Evolutionary conservation across 1,140 invertebrate genomes (phyloP).

Genomic region (Drosophila obscura): DNA sequence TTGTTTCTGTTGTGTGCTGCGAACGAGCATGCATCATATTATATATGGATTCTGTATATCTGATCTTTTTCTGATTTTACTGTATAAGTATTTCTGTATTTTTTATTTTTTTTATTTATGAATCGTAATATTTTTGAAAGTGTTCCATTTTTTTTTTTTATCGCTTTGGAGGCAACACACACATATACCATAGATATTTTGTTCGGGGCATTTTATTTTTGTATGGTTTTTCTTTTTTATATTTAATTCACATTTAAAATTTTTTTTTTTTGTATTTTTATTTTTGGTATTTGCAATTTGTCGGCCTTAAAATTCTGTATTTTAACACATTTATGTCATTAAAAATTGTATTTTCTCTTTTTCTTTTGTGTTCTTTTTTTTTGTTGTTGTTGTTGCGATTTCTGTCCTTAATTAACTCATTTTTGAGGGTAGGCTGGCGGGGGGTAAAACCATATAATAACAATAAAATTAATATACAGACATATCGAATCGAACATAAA

Average conservation of each 20-base stretch:
- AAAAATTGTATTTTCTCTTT: slow-evolving; percentile 63
- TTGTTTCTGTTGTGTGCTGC: too few species aligned
- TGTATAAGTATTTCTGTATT: slow-evolving; percentile 13
- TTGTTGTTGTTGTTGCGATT: slow-evolving; percentile 1
- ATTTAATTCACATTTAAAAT: slow-evolving; percentile 30
- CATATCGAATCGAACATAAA: slow-evolving; percentile 18
- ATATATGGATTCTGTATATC: too few species aligned
- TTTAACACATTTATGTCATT: slow-evolving; percentile 46
- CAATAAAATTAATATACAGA: slow-evolving; percentile 33
- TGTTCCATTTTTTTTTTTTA: slow-evolving; percentile 14
- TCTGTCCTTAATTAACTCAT: slow-evolving; percentile 59
- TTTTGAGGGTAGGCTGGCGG: not conserved
- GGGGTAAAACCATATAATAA: not conserved
- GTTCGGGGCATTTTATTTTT: slow-evolving; percentile 1
- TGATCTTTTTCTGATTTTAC: too few species aligned
- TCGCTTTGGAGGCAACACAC: too few species aligned
- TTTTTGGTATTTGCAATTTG: slow-evolving; percentile 43
- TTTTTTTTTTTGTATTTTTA: slow-evolving; percentile 3
- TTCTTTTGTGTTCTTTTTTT: slow-evolving; percentile 42
- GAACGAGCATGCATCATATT: too few species aligned
- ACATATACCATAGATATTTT: too few species aligned
- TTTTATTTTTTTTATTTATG: slow-evolving; percentile 31
- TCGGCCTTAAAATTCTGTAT: slow-evolving; percentile 61
- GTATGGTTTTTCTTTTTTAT: slow-evolving; percentile 23
- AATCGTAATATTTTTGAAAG: not conserved